phyloP scores from a whole-genome alignment of 2,113 vertebrate genomes.

The Osmerus mordax region DNA sequence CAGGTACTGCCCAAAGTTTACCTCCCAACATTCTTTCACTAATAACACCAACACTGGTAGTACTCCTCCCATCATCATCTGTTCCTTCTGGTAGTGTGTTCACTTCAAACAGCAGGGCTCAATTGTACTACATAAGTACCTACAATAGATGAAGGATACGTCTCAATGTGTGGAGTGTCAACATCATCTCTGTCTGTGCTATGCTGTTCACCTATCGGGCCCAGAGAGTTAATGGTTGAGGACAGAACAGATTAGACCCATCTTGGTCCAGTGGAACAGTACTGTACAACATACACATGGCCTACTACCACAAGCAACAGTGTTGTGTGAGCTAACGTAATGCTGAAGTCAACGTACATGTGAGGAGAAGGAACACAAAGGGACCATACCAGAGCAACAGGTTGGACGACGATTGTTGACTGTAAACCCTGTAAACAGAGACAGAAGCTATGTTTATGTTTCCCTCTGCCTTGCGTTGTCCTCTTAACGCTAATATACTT shows the following conservation, averaged over 20 bases:
- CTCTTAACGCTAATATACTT: no score
- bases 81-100: background rate
- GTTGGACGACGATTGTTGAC: no score
- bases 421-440: no score
- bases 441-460: no score
- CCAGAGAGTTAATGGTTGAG: background rate
- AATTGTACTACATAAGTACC: constrained; percentile 32
- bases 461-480: no score
- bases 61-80: background rate
- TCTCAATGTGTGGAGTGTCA: background rate
- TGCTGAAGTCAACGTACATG: no score
- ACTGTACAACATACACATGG: no score
- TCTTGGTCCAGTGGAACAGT: background rate
- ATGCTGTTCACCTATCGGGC: background rate
- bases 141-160: constrained; percentile 11
- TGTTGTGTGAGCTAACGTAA: no score
- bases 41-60: background rate
- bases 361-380: no score
- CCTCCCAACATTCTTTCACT: background rate
- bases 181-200: background rate
- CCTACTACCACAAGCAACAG: no score
- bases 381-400: no score
- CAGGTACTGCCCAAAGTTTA: constrained; percentile 24
- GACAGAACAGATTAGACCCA: background rate
- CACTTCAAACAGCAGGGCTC: constrained; percentile 47